A percentile compares a stretch with the other conserved stretches of the same genome.
phyloP scores from a whole-genome alignment of 2,888 invertebrate genomes.

The Ctenicera cuprea region DNA sequence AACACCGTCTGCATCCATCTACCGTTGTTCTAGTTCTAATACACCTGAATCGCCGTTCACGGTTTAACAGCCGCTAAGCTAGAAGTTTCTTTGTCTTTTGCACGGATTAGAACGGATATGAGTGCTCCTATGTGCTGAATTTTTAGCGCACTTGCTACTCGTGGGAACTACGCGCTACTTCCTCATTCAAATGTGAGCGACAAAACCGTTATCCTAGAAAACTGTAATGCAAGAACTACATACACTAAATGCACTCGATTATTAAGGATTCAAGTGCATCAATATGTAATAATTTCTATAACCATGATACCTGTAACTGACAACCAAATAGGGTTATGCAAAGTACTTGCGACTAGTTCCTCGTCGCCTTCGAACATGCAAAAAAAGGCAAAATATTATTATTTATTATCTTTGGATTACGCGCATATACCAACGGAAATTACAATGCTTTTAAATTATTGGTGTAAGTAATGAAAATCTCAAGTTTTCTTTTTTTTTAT shows the following conservation, averaged over 20 bases:
- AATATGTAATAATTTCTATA: not conserved
- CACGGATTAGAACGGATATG: constrained; percentile 41
- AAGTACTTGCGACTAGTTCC: not conserved
- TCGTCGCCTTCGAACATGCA: not conserved
- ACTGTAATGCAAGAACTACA: constrained; percentile 44
- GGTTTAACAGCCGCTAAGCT: constrained; percentile 34
- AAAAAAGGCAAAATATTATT: not conserved
- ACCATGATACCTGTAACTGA: not conserved
- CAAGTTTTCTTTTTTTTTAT: not conserved
- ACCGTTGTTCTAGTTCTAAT: constrained; percentile 45
- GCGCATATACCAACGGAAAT: not conserved
- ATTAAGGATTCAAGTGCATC: constrained; percentile 17
- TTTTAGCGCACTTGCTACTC: constrained; percentile 54
- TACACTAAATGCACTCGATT: constrained; percentile 41
- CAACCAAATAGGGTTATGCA: not conserved
- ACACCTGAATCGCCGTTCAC: constrained; percentile 31
- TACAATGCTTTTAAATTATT: not conserved
- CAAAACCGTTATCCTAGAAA: constrained; percentile 60
- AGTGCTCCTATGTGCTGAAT: constrained; percentile 27
- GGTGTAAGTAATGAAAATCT: not conserved
- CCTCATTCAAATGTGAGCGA: constrained; percentile 64
- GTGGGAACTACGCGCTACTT: constrained; percentile 64
- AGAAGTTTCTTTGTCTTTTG: constrained; percentile 47
- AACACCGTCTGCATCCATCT: constrained; percentile 24
- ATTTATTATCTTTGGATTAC: not conserved